Evolutionary conservation across 2,888 invertebrate species (phyloP).

Genomic region (Panorpa germanica): DNA sequence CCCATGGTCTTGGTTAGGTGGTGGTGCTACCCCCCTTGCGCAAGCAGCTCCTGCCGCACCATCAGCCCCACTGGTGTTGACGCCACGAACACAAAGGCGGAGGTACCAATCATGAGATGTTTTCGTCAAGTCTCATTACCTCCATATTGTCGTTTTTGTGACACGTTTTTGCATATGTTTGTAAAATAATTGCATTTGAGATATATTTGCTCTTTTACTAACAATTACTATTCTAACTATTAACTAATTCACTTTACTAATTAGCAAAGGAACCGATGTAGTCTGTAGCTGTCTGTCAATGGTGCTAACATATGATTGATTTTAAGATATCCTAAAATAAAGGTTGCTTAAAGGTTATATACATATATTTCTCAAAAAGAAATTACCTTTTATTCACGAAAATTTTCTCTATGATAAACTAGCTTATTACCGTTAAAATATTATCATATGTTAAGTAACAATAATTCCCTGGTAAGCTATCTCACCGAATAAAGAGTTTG

Average conservation of each 20-base stretch:
- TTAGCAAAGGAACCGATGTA: too few species aligned
- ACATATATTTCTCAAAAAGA: neutral
- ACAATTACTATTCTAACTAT: too few species aligned
- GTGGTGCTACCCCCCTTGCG: conserved; percentile 31
- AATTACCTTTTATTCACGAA: conserved; percentile 1
- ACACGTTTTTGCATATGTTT: too few species aligned
- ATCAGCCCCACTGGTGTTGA: conserved; percentile 43
- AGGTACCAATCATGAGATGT: conserved; percentile 37
- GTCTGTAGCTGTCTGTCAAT: too few species aligned
- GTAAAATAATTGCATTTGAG: conserved; percentile 5
- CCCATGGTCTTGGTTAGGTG: conserved; percentile 57
- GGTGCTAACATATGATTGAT: too few species aligned
- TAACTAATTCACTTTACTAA: too few species aligned
- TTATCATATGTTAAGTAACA: neutral
- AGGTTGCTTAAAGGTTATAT: too few species aligned
- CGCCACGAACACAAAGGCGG: conserved; percentile 53
- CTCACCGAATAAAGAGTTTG: neutral
- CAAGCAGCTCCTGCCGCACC: conserved; percentile 40
- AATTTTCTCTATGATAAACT: conserved; percentile 2
- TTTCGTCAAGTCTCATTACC: too few species aligned
- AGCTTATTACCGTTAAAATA: neutral
- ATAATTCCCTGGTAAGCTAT: neutral
- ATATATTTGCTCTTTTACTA: conserved; percentile 1
- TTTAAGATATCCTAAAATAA: too few species aligned
- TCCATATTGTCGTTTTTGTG: too few species aligned